Base-by-base conservation (phyloP, 2,888 invertebrate species). In the Calliphora vomitoria region DNA sequence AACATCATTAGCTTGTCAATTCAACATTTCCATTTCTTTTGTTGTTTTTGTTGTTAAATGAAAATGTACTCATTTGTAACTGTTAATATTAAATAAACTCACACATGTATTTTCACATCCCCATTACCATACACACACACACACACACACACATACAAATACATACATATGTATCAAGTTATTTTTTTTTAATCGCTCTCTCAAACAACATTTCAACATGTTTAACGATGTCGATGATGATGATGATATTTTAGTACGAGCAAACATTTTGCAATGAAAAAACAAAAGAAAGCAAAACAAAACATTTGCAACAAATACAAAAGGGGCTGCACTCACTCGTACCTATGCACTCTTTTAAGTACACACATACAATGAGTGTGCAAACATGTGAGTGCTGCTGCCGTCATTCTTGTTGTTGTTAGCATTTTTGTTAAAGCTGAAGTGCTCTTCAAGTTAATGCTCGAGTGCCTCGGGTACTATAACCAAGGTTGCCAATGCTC, bases 381-480 rank as follows among this genome's bases (percentile, higher is more conserved):
- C 64, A 78, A 71, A 74, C 58, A 71, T 76, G 55, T 64, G 76
- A 75, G 53, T 66, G 71, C 20, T 72, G 58, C 31, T 64, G 44
- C 44, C 18, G 38, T 38, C 71, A 41, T 66, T 82, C 53, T 82
- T 78, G 68, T 84, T 58, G 47, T 85, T 82, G 81, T 87, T 83
- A 83, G 71, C 79, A 80, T 75, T 83, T n/a, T 83, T 71, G 82
- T 71, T 80, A 83, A 83, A 83, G 64, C 78, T 82, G 58, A 87
- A 87, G 87, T 69, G 74, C 84, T 87, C 87, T 82, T 87, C 62
- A 85, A 87, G 82, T 87, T 87, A 87, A 87, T 78, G 87, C 84
- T 64, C 69, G 84, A 85, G 87, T 87, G 81, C 87, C 87, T 87
- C 62, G 66, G 87, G 84, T 82, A 25, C 25, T 25, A 25, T 25